A percentile compares a stretch with the other conserved stretches of the same genome.
Evolutionary conservation across 2,888 invertebrate genomes (phyloP).

Genomic region (Protodeltote pygarga): DNA sequence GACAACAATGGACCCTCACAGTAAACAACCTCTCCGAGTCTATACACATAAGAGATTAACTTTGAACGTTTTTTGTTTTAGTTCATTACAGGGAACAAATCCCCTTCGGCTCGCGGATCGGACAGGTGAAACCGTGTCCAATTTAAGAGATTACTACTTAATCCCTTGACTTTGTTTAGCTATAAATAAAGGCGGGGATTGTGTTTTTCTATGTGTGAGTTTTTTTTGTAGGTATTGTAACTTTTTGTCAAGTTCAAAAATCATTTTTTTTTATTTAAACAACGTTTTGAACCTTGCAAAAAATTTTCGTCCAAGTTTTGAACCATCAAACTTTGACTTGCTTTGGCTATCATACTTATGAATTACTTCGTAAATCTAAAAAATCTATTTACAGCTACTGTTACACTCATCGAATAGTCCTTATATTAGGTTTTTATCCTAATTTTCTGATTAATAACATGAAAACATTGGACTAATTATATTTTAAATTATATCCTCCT

Average conservation of each 20-base stretch:
- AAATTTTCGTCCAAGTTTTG: too few species aligned
- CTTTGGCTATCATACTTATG: too few species aligned
- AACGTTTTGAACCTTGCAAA: too few species aligned
- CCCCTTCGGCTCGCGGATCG: constrained; percentile 32
- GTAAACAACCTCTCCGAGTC: constrained; percentile 21
- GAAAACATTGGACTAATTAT: too few species aligned
- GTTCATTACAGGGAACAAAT: constrained; percentile 62
- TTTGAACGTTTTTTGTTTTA: constrained; percentile 57
- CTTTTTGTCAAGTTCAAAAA: too few species aligned
- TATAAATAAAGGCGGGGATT: constrained; percentile 32
- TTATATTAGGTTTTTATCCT: too few species aligned
- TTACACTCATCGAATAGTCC: neutral
- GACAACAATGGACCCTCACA: constrained; percentile 10
- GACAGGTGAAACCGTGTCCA: constrained; percentile 71
- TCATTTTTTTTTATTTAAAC: too few species aligned
- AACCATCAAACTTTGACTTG: too few species aligned
- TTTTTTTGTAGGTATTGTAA: neutral
- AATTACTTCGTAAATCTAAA: too few species aligned
- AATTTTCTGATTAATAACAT: too few species aligned
- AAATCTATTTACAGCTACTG: neutral
- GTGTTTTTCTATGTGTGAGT: constrained; percentile 13
- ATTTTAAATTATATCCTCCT: too few species aligned
- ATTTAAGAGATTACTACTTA: constrained; percentile 65
- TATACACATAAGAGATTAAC: constrained; percentile 50
- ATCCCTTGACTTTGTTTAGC: constrained; percentile 46